Conservation (phyloP, 2,888 invertebrate species). For the Acanthosoma haemorrhoidale region DNA sequence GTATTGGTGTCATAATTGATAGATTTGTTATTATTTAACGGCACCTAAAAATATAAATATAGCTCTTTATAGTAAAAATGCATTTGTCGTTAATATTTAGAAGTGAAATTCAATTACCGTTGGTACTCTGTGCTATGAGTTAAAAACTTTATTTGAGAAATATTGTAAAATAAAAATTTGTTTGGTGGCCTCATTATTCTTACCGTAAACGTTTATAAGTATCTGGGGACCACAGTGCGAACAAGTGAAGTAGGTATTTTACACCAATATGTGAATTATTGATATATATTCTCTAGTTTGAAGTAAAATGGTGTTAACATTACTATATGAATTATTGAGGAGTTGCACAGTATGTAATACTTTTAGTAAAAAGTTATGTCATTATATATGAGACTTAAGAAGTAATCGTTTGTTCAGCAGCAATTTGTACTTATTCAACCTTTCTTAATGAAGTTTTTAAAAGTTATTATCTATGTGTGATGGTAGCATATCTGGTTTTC, state of each 20-base stretch:
- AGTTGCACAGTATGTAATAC: too few relatives aligned
- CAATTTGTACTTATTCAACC: conserved; percentile 8
- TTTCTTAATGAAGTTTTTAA: too few relatives aligned
- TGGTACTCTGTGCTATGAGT: not conserved
- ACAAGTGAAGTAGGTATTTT: not conserved
- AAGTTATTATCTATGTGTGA: too few relatives aligned
- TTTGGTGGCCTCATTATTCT: not conserved
- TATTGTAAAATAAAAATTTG: not conserved
- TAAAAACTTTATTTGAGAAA: conserved; percentile 5
- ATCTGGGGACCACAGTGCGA: not conserved
- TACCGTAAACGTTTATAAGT: not conserved
- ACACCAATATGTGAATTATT: not conserved
- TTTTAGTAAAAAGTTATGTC: too few relatives aligned
- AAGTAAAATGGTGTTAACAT: not conserved
- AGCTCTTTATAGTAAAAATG: conserved; percentile 1
- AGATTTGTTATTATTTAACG: conserved; percentile 1
- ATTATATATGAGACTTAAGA: too few relatives aligned
- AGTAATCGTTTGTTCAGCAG: too few relatives aligned
- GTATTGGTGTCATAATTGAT: conserved; percentile 21
- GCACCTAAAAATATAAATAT: not conserved
- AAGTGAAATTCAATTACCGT: not conserved
- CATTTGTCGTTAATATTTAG: not conserved
- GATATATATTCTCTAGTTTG: not conserved
- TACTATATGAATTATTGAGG: not conserved
- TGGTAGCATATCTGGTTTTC: too few relatives aligned